Evolutionary conservation across 2,888 invertebrate species (phyloP), one percentile per base, ranked within the genome.

Genomic region (Anodontia alba): DNA sequence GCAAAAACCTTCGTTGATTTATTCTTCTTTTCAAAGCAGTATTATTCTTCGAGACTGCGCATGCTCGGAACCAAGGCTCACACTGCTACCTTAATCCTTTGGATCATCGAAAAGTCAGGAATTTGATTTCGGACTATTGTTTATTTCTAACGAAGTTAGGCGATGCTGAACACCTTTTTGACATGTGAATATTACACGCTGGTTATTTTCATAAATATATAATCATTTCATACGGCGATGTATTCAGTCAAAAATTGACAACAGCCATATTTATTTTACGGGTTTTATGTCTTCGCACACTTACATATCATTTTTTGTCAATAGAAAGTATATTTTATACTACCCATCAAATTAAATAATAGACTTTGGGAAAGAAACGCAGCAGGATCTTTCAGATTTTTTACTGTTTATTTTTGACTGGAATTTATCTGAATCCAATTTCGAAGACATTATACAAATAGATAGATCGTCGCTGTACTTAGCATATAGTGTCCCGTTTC

Each of bases 291-390:
- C n/a, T 29, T 17, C 33, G 12, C 12, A 15, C 42, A 69, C 69
- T 69, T 69, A 69, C 69, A 69, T 69, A 69, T 69, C 69, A 69
- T 20, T 69, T n/a, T 43, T 69, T 69, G 69, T 69, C 42, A 69
- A 69, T 46, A 69, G 69, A 43, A 43, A 69, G 46, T 69, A 42
- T 42, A 67, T 69, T 69, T 62, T 29, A 43, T 43, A 10, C 69
- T 69, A 69, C 43, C 69, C 69, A 29, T 69, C 69, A 69, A 69
- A 69, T 69, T 69, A 69, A n/a, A 42, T 43, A 26, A 69, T 26
- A 26, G 29, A 12, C 1, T 10, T n/a, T 69, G 3, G 26, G 17
- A 43, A 43, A 43, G 20, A 29, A 23, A 12, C 43, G 1, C 69
- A 43, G 43, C 42, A 46, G n/a, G 46, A 20, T 1, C 17, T 26